phyloP scores from a whole-genome alignment of 2,797 vertebrate species.

The Oreochromis mossambicus region DNA sequence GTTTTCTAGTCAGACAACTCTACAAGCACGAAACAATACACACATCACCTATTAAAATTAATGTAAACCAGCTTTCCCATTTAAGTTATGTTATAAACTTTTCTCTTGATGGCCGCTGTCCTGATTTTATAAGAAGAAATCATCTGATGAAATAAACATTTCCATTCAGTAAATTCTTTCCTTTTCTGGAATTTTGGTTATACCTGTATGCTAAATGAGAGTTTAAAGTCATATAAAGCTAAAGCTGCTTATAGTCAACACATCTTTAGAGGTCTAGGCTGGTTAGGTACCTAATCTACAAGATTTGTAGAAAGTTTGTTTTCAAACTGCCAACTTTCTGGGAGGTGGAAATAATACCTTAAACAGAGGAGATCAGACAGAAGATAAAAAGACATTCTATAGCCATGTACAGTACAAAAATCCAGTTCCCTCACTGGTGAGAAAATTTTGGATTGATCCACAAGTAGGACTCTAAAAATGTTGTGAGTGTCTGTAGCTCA shows the following conservation, averaged over 20 bases:
- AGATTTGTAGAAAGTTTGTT: background rate
- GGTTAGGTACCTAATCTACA: background rate
- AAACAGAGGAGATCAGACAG: background rate
- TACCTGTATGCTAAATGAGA: background rate
- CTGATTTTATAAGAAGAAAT: background rate
- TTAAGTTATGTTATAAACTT: background rate
- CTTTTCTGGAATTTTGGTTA: background rate
- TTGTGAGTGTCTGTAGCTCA: background rate
- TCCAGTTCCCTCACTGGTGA: background rate
- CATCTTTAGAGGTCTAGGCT: background rate
- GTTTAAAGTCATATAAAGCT: background rate
- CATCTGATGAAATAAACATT: no score
- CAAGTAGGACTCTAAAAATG: background rate
- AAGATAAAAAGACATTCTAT: background rate
- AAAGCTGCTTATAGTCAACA: background rate
- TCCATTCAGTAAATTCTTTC: no score
- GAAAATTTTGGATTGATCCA: background rate
- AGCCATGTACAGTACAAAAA: background rate
- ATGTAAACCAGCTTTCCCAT: background rate
- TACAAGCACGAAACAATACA: background rate
- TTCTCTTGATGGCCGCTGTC: background rate
- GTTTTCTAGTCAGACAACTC: background rate
- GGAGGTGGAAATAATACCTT: background rate
- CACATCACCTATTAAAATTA: background rate
- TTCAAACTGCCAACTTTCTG: background rate